Evolutionary conservation across 1,140 invertebrate genomes (phyloP), one percentile per base, ranked within the genome.

Genomic region (Battus philenor): DNA sequence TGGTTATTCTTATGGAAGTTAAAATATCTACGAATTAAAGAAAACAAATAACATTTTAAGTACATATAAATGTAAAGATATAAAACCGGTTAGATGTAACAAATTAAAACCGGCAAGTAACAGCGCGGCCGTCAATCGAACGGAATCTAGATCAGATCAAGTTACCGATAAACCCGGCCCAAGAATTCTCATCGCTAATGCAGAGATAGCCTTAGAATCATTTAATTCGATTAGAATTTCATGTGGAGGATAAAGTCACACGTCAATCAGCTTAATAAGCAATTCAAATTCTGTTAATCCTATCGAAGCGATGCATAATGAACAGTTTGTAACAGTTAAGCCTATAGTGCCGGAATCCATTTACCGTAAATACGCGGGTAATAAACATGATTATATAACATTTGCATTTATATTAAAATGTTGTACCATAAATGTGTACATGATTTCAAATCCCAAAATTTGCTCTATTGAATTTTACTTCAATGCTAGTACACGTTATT

Each of bases 221-320:
- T 43, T 53, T 54, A 53, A 65, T 69, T 65, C 59, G 56, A 72
- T 77, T 76, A 76, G 63, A 59, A 61, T 67, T 79, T 68, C 69
- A 71, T 59, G 59, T 62, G 52, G 48, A 43, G 68, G 61, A 73
- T 77, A 74, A 64, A 63, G 59, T 59, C 59, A 62, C 62, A 68
- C 62, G 68, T 74, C 69, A 76, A 76, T 80, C 76, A 74, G 49
- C 52, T 59, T 72, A 73, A 80, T 80, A 71, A 78, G 73, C 73
- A 76, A 77, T 80, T 76, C 70, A 74, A 76, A 80, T 78, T 72
- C 59, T 57, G 65, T 76, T 77, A 76, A 78, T 78, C 69, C 68
- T 50, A 53, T 63, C 50, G 59, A 58, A 54, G 54, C 58, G 54
- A 54, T 65, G 62, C 65, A 67, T 61, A 54, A 67, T 60, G 54